phyloP scores from a whole-genome alignment of 92 coral and sea anemone genomes.

The Zoanthus solanderi region DNA sequence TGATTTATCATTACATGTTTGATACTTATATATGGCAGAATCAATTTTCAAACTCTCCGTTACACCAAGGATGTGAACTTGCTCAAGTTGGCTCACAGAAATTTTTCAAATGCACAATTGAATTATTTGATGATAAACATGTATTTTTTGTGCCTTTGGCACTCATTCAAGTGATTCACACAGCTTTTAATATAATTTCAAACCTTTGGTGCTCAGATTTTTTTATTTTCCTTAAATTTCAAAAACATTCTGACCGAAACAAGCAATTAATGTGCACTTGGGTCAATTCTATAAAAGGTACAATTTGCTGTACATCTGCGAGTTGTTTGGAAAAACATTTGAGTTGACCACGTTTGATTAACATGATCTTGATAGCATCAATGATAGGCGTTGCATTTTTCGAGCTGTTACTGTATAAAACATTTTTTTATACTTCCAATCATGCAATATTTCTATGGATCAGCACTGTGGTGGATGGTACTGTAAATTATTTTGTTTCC shows the following conservation, averaged over 20 bases:
- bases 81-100: constrained; percentile 19
- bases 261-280: not conserved
- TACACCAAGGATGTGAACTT: too few species aligned
- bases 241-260: too few species aligned
- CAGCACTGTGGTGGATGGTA: not conserved
- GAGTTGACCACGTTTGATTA: too few species aligned
- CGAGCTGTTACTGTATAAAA: not conserved
- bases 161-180: constrained; percentile 1
- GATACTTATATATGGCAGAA: too few species aligned
- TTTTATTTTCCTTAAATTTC: too few species aligned
- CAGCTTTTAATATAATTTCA: not conserved
- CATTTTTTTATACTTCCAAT: not conserved
- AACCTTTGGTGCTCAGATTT: too few species aligned
- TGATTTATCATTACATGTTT: too few species aligned
- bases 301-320: not conserved
- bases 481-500: not conserved
- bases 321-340: too few species aligned
- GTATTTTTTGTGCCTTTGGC: not conserved
- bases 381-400: not conserved
- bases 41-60: too few species aligned
- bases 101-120: not conserved
- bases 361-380: too few species aligned
- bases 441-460: not conserved
- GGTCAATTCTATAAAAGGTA: too few species aligned
- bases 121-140: not conserved